phyloP scores from a whole-genome alignment of 1,140 invertebrate genomes.

The Cyclina sinensis region DNA sequence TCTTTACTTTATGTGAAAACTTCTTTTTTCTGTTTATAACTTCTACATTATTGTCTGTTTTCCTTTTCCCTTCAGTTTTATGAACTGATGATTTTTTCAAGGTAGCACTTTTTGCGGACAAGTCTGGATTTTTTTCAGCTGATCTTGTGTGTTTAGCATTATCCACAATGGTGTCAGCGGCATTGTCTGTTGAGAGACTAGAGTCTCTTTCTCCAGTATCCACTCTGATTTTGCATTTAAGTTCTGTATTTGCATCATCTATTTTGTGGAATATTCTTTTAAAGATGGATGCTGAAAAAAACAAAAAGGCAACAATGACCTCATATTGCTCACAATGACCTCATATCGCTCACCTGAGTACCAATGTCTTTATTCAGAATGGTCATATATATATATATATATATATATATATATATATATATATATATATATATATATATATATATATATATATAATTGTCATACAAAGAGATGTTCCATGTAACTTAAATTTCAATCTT shows the following conservation, averaged over 20 bases:
- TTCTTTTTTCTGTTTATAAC: background rate
- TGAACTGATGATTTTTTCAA: background rate
- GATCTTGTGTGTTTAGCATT: background rate
- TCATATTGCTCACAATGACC: no score
- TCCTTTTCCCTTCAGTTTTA: background rate
- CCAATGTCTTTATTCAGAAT: no score
- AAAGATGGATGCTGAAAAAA: constrained; percentile 37
- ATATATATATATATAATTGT: no score
- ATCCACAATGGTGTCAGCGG: background rate
- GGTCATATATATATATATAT: no score
- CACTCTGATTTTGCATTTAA: background rate
- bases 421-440: no score
- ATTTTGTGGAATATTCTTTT: constrained; percentile 38
- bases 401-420: no score
- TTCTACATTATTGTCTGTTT: constrained; percentile 8
- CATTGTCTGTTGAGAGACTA: background rate
- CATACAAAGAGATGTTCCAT: no score
- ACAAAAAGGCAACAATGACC: background rate
- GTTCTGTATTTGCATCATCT: background rate
- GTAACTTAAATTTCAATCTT: no score
- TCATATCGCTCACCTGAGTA: no score
- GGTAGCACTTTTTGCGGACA: background rate
- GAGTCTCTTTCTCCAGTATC: background rate
- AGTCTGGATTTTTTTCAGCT: background rate
- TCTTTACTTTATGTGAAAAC: background rate